phyloP scores from a whole-genome alignment of 1,140 invertebrate genomes.

The Halyomorpha halys region DNA sequence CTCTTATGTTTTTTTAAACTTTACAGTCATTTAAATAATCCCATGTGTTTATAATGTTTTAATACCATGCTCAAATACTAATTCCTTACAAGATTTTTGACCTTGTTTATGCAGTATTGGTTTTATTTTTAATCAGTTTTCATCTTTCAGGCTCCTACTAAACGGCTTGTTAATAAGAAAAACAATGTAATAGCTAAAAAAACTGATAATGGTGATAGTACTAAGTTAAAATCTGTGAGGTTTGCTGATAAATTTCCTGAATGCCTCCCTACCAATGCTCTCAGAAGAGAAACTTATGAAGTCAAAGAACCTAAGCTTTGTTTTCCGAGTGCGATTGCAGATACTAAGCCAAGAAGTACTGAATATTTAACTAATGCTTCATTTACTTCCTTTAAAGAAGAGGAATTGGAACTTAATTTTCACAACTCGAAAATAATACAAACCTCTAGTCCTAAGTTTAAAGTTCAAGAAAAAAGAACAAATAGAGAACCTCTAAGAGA shows the following conservation, averaged over 20 bases:
- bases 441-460: background rate
- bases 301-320: background rate
- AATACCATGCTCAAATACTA: too few relatives aligned
- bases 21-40: too few relatives aligned
- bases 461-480: background rate
- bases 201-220: background rate
- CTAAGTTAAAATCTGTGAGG: background rate
- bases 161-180: background rate
- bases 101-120: too few relatives aligned
- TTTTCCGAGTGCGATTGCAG: background rate
- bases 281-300: constrained; percentile 9
- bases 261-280: background rate
- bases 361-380: background rate
- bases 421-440: background rate
- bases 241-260: background rate
- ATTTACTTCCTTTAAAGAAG: background rate
- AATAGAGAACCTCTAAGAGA: constrained; percentile 8
- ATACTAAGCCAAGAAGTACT: background rate
- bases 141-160: background rate
- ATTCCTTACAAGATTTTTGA: too few relatives aligned
- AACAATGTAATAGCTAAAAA: background rate
- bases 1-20: too few relatives aligned
- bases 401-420: background rate
- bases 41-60: too few relatives aligned
- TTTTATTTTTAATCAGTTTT: background rate